Percentiles rank a stretch among this genome's conserved stretches.
Evolutionary conservation across 2,113 vertebrate genomes (phyloP).

Genomic region (Cromileptes altivelis): DNA sequence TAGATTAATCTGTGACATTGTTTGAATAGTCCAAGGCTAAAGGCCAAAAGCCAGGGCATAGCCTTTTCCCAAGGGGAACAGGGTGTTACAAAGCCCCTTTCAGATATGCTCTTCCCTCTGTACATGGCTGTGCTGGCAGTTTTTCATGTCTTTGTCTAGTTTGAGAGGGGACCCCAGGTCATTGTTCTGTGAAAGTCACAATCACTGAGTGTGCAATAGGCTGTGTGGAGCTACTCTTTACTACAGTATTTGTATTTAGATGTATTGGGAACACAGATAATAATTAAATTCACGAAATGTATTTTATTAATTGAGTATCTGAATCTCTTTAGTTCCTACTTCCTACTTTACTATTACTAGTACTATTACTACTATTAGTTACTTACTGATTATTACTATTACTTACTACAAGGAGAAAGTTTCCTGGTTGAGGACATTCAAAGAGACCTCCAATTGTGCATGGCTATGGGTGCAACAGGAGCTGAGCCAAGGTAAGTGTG

Average conservation of each 20-base stretch:
- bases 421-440: neutral
- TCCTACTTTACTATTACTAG: too few relatives aligned
- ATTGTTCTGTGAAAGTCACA: neutral
- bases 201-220: neutral
- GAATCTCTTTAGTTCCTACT: neutral
- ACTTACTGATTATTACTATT: too few relatives aligned
- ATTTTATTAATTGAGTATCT: neutral
- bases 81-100: neutral
- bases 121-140: neutral
- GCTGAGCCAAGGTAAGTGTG: neutral
- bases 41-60: neutral
- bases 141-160: neutral
- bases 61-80: too few relatives aligned
- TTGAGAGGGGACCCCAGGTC: neutral
- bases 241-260: neutral
- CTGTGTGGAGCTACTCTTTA: neutral
- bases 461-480: neutral
- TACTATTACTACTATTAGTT: too few relatives aligned
- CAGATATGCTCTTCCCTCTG: neutral
- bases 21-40: neutral
- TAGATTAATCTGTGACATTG: too few relatives aligned
- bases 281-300: neutral
- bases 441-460: neutral
- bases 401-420: neutral
- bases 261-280: neutral